Evolutionary conservation across 2,113 vertebrate species (phyloP), one percentile per base, ranked within the genome.

Genomic region (Dolichallabes microphthalmus): DNA sequence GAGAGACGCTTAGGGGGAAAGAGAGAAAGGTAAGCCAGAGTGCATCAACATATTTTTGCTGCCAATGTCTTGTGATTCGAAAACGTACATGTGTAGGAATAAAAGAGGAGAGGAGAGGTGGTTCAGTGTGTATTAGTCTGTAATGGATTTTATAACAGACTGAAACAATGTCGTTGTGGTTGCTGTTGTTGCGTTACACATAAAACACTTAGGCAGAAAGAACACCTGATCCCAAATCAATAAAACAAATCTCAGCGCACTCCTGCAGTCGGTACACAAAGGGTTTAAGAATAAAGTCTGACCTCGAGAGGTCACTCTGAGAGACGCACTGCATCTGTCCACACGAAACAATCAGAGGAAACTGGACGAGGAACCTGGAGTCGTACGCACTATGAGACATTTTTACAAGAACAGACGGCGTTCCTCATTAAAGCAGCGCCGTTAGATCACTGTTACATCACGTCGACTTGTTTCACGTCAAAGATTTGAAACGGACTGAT

Each of bases 191-290:
- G 25, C 30, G 20, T 14, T 66, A 27, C 22, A 79, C 61, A 79
- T 85, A 77, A 61, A 74, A 74, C 69, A 74, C 66, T 45, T 58
- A 35, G 12, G 55, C 19, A 76, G 30, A 39, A 57, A 35, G 6
- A 39, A 66, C 19, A 66, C 7, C 1, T n/a, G 50, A 85, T 71
- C n/a, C 25, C 78, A n/a, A 25, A 50, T 22, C 25, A 10, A 25
- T 22, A 69, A 45, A 39, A 68, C 15, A n/a, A 71, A 25, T 71
- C 25, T 57, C 10, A 30, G 76, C 45, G 50, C 52, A 78, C 83
- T 80, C 76, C 85, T 86, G 85, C 69, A 63, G 32, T 75, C 30
- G 13, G 35, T 68, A 86, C 11, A 82, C 57, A 81, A 81, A 86
- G 22, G 66, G n/a, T 71, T 68, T 80, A 71, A 85, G 35, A 85